Evolutionary conservation across 2,113 vertebrate species (phyloP).

Genomic region (Pongo abelii): DNA sequence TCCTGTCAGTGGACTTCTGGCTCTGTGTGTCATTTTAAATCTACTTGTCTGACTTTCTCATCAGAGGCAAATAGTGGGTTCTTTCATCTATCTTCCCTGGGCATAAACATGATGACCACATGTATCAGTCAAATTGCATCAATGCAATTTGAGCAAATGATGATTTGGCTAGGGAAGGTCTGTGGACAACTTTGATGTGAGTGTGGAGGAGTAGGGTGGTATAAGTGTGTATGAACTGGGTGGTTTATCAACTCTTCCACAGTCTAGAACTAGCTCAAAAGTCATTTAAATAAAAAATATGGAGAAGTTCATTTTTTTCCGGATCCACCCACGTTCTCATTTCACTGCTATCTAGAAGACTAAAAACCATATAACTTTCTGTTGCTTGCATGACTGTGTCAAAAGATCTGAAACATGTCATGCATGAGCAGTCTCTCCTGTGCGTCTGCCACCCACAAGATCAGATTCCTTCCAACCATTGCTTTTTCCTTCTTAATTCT

Average conservation of each 20-base stretch:
- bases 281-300: conserved; percentile 69
- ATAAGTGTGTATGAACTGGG: background rate
- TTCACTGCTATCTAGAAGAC: conserved; percentile 1
- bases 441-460: conserved; percentile 32
- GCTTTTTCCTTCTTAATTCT: conserved; percentile 59
- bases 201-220: background rate
- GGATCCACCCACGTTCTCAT: conserved; percentile 67
- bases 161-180: background rate
- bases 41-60: background rate
- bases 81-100: background rate
- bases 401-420: conserved; percentile 55
- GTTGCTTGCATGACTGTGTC: conserved; percentile 9
- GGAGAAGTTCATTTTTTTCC: conserved; percentile 43
- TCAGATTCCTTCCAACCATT: conserved; percentile 14
- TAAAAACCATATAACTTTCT: conserved; percentile 77
- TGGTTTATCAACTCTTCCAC: conserved; percentile 13
- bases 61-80: background rate
- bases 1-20: background rate
- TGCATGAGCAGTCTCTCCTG: background rate
- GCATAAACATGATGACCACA: background rate
- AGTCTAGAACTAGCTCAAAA: conserved; percentile 69
- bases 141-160: background rate
- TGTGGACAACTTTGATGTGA: background rate
- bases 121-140: background rate
- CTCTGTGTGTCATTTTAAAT: background rate